A percentile compares a stretch with the other conserved stretches of the same genome.
These are phyloP conservation scores for Oreamnos americanus DNA, from an alignment of 2,113 vertebrate genomes.

Conservation along the genomic window DNA sequence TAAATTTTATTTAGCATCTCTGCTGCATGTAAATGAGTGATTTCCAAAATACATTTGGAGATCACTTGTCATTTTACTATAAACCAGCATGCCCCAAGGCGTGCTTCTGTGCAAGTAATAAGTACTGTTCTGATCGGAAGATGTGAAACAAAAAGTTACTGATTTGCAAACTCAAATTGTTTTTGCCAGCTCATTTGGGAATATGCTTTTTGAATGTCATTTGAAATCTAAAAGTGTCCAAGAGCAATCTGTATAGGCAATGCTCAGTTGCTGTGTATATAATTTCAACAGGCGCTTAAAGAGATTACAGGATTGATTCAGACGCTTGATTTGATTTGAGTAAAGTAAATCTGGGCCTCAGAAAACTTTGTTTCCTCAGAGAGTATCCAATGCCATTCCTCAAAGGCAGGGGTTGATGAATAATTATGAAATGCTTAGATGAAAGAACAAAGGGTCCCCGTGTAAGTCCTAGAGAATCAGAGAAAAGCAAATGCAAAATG, in stretches of 20 bases:
- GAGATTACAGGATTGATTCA: not conserved
- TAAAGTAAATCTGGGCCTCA: not conserved
- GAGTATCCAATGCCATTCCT: not conserved
- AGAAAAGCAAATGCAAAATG: not conserved
- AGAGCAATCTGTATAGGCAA: not conserved
- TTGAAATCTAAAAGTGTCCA: not conserved
- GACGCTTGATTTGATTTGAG: not conserved
- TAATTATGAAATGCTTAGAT: not conserved
- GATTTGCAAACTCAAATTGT: not conserved
- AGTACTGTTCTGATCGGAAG: not conserved
- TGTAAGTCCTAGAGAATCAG: not conserved
- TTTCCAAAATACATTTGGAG: not conserved
- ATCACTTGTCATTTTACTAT: not conserved
- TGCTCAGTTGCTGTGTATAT: not conserved
- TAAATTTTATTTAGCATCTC: not conserved
- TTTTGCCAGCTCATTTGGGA: not conserved
- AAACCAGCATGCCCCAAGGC: not conserved
- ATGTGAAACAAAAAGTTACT: not conserved
- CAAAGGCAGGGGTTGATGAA: not conserved
- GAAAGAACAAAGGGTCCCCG: not conserved
- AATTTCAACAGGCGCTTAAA: not conserved
- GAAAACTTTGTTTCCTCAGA: not conserved
- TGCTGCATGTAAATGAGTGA: not conserved
- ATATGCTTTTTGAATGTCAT: not conserved
- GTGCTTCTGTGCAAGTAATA: not conserved